These are phyloP conservation scores for Alouatta palliata DNA, from an alignment of 2,113 vertebrate species.

Conservation along the genomic window DNA sequence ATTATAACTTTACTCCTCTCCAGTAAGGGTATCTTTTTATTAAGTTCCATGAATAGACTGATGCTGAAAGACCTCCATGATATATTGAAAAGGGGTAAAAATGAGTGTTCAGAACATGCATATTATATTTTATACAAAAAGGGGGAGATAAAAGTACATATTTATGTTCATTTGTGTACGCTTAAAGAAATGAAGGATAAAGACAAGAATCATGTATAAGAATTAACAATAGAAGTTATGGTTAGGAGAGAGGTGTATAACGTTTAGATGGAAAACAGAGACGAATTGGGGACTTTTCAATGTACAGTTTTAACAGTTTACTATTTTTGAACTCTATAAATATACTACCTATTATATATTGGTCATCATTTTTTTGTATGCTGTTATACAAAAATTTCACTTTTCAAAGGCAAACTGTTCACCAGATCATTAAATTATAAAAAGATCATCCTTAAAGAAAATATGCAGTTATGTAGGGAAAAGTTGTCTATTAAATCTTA, in stretches of 20 bases:
- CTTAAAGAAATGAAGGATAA: not conserved
- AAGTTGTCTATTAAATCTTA: not conserved
- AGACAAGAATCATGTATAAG: not conserved
- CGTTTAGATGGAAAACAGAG: not conserved
- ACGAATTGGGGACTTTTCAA: not conserved
- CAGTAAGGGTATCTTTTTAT: not conserved
- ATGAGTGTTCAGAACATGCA: not conserved
- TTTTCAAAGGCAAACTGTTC: conserved; percentile 10
- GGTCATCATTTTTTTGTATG: not conserved
- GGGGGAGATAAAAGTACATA: not conserved
- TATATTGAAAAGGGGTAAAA: not conserved
- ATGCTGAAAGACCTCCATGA: not conserved
- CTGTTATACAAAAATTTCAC: not conserved
- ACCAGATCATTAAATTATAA: not conserved
- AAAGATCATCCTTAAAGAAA: not conserved
- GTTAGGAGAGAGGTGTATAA: not conserved
- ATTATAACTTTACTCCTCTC: not conserved
- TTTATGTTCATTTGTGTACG: not conserved
- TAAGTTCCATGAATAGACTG: not conserved
- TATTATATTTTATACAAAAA: not conserved
- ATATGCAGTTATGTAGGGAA: not conserved
- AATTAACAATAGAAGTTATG: not conserved
- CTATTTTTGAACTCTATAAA: not conserved
- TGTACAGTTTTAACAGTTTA: not conserved
- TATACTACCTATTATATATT: not conserved